Conservation (phyloP, 1,140 invertebrate species). For the Hermatobates lingyangjiaoensis region DNA sequence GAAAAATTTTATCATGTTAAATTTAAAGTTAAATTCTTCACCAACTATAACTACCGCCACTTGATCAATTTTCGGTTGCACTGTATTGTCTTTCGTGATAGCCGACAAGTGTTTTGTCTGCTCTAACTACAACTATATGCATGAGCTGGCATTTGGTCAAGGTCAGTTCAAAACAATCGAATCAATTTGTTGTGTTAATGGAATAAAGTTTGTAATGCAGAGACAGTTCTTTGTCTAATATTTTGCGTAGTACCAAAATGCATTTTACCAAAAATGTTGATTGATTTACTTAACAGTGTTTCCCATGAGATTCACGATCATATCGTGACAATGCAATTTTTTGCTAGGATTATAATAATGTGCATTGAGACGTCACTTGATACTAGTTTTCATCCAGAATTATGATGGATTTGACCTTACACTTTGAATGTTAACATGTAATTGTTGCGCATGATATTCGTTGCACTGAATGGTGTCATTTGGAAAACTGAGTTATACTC, state of each 20-base stretch:
- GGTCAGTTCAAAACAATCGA: slow-evolving; percentile 23
- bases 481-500: no score
- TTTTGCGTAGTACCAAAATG: no score
- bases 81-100: slow-evolving; percentile 26
- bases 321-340: no score
- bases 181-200: slow-evolving; percentile 24
- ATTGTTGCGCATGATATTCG: slow-evolving; percentile 1
- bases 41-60: slow-evolving; percentile 25
- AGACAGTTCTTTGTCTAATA: no score
- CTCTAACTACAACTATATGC: slow-evolving; percentile 22
- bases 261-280: no score
- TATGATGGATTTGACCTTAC: slow-evolving; percentile 14
- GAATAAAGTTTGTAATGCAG: slow-evolving; percentile 21
- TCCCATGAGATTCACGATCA: no score
- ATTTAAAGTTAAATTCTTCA: slow-evolving; percentile 23
- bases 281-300: no score
- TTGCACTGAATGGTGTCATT: slow-evolving; percentile 10
- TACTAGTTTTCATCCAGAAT: slow-evolving; percentile 20
- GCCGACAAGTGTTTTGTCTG: slow-evolving; percentile 22
- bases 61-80: slow-evolving; percentile 25
- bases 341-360: no score
- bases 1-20: slow-evolving; percentile 25
- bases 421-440: slow-evolving; percentile 13
- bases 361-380: no score
- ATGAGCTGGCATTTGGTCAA: slow-evolving; percentile 22